Conservation (phyloP, 1,140 invertebrate genomes). For the Frieseomelitta varia region DNA sequence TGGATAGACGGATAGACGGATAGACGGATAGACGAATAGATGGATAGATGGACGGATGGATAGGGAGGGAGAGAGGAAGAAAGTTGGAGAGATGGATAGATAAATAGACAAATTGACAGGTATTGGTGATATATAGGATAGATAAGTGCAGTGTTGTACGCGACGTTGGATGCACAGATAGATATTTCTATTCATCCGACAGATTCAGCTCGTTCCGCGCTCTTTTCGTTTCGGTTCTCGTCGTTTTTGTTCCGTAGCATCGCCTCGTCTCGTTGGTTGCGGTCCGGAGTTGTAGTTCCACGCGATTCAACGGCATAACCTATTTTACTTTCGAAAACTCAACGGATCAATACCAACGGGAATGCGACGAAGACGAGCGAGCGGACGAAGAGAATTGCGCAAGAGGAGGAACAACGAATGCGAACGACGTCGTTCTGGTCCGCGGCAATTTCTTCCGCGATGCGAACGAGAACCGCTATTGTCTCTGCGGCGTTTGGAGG, state of each 20-base stretch:
- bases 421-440: slow-evolving; percentile 65
- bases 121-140: not conserved
- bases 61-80: too few relatives aligned
- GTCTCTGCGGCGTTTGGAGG: not conserved
- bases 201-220: not conserved
- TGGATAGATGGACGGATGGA: too few relatives aligned
- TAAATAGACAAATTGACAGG: not conserved
- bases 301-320: slow-evolving; percentile 67
- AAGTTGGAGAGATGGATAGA: not conserved
- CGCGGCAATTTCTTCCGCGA: not conserved
- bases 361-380: slow-evolving; percentile 43
- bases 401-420: slow-evolving; percentile 76
- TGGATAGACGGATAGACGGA: not conserved
- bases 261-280: slow-evolving; percentile 43
- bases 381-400: slow-evolving; percentile 31
- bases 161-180: not conserved
- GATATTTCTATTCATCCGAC: not conserved
- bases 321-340: slow-evolving; percentile 77
- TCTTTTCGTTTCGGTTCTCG: not conserved
- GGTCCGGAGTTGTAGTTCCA: slow-evolving; percentile 39
- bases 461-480: too few relatives aligned
- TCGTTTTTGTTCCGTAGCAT: not conserved
- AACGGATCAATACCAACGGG: slow-evolving; percentile 75
- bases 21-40: not conserved
- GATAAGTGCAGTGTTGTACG: not conserved